Conservation (phyloP, 2,888 invertebrate species). For the Dichetophora obliterata region DNA sequence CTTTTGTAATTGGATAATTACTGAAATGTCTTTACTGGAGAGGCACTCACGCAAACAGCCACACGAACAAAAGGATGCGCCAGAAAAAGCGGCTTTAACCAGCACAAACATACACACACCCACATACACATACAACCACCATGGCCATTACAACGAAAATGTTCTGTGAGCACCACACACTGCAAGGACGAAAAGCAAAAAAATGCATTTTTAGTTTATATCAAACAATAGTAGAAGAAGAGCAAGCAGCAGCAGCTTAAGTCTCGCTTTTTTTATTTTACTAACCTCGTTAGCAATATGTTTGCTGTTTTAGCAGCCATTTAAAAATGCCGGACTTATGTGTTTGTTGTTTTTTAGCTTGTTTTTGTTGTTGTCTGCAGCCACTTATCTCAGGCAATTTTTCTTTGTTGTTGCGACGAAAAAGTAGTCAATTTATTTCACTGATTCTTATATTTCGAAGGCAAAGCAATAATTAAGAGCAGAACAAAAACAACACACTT, state of each 20-base stretch:
- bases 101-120: not conserved
- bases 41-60: not conserved
- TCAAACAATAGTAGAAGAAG: not conserved
- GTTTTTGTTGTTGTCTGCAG: not conserved
- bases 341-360: constrained; percentile 13
- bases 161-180: not conserved
- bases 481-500: constrained; percentile 18
- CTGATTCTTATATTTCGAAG: constrained; percentile 24
- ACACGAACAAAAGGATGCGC: not conserved
- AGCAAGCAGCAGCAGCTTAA: constrained; percentile 8
- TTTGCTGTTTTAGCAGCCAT: constrained; percentile 48
- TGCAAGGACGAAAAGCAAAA: not conserved
- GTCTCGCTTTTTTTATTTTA: constrained; percentile 37
- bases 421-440: constrained; percentile 30
- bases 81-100: not conserved
- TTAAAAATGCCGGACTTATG: constrained; percentile 40
- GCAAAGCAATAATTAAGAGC: constrained; percentile 35
- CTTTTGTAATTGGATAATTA: constrained; percentile 48
- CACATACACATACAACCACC: not conserved
- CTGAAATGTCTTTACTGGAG: constrained; percentile 41
- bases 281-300: constrained; percentile 48
- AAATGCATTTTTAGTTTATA: not conserved
- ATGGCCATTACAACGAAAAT: not conserved
- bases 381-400: constrained; percentile 46
- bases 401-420: constrained; percentile 36